phyloP scores from a whole-genome alignment of 2,888 invertebrate genomes.

The Pocota personata region DNA sequence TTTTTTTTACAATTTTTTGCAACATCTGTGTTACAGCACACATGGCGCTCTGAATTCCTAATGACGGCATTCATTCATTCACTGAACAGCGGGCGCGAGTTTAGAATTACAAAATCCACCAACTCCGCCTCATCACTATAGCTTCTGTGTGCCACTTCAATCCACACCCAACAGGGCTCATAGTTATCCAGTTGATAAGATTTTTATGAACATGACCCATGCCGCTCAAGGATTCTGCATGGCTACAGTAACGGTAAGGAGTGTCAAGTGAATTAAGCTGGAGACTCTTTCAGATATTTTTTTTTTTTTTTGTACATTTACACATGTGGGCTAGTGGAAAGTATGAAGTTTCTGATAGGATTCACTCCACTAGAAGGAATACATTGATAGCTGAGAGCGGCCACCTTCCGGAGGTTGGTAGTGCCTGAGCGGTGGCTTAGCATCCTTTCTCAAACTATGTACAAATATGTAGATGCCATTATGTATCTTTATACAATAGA shows the following conservation, averaged over 20 bases:
- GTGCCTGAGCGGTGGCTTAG: neutral
- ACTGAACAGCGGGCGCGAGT: conserved; percentile 26
- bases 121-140: neutral
- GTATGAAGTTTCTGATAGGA: neutral
- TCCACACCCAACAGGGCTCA: neutral
- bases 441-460: neutral
- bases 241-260: neutral
- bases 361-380: neutral
- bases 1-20: conserved; percentile 9
- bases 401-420: neutral
- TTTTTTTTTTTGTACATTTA: no score
- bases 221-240: neutral
- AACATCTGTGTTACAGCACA: conserved; percentile 33
- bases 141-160: neutral
- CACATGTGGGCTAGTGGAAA: neutral
- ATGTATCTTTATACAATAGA: neutral
- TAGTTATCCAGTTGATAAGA: conserved; percentile 33
- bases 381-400: neutral
- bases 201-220: conserved; percentile 22
- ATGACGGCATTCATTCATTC: conserved; percentile 43
- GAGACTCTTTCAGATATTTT: neutral
- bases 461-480: neutral
- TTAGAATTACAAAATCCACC: conserved; percentile 36
- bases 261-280: neutral
- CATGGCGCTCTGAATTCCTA: conserved; percentile 42